Conservation (phyloP, 2,113 vertebrate species). For the Carettochelys insculpta region DNA sequence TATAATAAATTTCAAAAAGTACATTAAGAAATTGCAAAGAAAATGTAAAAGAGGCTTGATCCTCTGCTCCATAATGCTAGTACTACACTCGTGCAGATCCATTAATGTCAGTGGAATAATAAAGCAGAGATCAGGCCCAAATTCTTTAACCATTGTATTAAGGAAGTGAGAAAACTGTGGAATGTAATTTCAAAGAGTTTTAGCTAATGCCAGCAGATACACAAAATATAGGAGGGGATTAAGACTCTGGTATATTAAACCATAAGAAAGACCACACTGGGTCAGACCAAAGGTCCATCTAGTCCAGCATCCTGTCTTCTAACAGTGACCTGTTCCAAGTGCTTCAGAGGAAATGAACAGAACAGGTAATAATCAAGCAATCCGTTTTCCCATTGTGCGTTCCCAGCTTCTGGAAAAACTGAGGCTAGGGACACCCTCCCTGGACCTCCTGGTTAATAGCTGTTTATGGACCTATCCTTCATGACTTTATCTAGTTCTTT, state of each 20-base stretch:
- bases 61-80: not conserved
- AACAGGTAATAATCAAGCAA: no score
- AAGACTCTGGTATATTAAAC: not conserved
- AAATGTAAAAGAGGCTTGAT: not conserved
- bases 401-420: no score
- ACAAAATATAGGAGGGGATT: not conserved
- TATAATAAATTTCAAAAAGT: not conserved
- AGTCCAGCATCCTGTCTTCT: no score
- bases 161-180: not conserved
- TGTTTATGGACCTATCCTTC: no score
- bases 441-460: no score
- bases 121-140: not conserved
- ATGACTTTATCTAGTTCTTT: no score
- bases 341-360: no score
- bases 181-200: not conserved
- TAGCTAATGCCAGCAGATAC: not conserved
- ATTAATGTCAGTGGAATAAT: not conserved
- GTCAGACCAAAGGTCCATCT: no score
- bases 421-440: no score
- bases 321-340: no score
- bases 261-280: no score
- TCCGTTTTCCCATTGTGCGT: no score
- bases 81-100: not conserved
- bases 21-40: not conserved
- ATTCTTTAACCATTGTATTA: not conserved